Evolutionary conservation across 2,888 invertebrate species (phyloP), one percentile per base, ranked within the genome.

Genomic region (Lasioglossum calceatum): DNA sequence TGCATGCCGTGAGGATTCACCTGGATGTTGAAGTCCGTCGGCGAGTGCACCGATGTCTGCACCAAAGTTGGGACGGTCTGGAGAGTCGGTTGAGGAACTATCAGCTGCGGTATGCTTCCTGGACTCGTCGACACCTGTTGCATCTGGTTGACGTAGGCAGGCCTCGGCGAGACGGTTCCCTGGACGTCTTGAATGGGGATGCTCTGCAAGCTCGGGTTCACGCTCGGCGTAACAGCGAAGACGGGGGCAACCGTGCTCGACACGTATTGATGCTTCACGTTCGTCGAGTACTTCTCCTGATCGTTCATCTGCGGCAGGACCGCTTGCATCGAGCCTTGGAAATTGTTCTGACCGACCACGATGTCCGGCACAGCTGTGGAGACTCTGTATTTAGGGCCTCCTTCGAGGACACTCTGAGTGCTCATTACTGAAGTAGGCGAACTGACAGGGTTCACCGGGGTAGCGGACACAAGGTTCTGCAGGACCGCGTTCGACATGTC

Each of bases 401-500:
- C 77, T 23, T 67, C 75, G 0, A 90, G 32, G 0, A 39, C 10
- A 1, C 74, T 32, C 10, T 90, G 91, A 14, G 94, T 92, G 71
- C 84, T 93, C 1, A 93, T 36, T 1, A 93, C 23, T 1, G 94
- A 92, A 2, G 92, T 16, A 0, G 91, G 87, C 4, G 94, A 94
- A 83, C 92, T 94, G 5, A 92, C 81, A 2, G 91, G 39, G 32
- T 86, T 82, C 19, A 93, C 79, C 7, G 94, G 89, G 0, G 92
- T 89, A 10, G 91, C 92, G 4, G 93, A 91, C 12, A 92, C 92
- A 23, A 93, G 84, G 72, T 93, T 94, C 23, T 93, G 93, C 19
- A 94, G 77, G 77, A 95, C 92, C 0, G 95, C 95, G 84, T 96
- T 96, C 0, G 95, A 95, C 77, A 95, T 94, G 89, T 96, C 96